Percentiles rank a stretch among this genome's conserved stretches.
Conservation (phyloP, 2,888 invertebrate species). For the Pedicia rivosa region DNA sequence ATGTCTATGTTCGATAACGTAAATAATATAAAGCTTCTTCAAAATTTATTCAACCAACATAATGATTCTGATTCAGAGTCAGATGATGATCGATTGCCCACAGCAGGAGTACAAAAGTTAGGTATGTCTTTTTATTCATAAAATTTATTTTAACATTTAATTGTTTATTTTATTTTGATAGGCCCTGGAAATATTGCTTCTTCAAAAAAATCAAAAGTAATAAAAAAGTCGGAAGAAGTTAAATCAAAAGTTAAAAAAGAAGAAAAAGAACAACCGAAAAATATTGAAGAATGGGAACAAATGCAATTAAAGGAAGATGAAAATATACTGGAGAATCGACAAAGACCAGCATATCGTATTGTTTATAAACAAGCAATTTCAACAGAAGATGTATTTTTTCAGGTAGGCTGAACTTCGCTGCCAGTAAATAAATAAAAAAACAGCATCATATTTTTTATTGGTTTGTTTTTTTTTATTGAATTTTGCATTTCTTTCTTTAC, state of each 20-base stretch:
- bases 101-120: conserved; percentile 11
- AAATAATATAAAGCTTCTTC: conserved; percentile 20
- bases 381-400: conserved; percentile 72
- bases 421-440: neutral
- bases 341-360: conserved; percentile 58
- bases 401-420: conserved; percentile 32
- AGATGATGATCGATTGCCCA: conserved; percentile 14
- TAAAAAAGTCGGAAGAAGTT: conserved; percentile 11
- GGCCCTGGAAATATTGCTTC: conserved; percentile 33
- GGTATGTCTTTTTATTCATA: conserved; percentile 11
- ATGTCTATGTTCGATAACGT: conserved; percentile 26
- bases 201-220: conserved; percentile 5
- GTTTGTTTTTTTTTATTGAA: neutral
- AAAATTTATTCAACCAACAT: conserved; percentile 20
- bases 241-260: conserved; percentile 16
- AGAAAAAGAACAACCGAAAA: conserved; percentile 12
- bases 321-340: conserved; percentile 37
- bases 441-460: neutral
- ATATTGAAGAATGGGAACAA: conserved; percentile 26
- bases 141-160: neutral
- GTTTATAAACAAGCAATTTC: conserved; percentile 72
- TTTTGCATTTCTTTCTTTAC: conserved; percentile 14
- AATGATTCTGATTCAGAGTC: conserved; percentile 21
- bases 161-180: conserved; percentile 13
- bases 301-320: conserved; percentile 38